Percentiles rank a stretch among this genome's conserved stretches.
These are phyloP conservation scores for Clusia tigrina DNA, from an alignment of 2,888 invertebrate genomes.

Conservation along the genomic window DNA sequence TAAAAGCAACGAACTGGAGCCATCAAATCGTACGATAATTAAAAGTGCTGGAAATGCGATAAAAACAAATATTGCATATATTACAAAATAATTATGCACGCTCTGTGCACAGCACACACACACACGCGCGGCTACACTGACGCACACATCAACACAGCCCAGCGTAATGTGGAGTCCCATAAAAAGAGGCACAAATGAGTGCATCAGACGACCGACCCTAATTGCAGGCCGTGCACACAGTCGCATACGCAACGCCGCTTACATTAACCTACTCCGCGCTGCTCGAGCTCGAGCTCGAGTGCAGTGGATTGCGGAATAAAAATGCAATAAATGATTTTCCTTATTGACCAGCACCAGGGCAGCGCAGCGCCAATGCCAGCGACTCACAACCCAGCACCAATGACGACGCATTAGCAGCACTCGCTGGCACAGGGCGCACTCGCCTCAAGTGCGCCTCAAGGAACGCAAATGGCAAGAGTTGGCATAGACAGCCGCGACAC, in stretches of 20 bases:
- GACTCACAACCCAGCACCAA: too few species aligned
- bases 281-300: too few species aligned
- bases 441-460: neutral
- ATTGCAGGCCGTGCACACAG: conserved; percentile 6
- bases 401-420: too few species aligned
- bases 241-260: too few species aligned
- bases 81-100: neutral
- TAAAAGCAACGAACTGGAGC: neutral
- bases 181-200: neutral
- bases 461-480: neutral
- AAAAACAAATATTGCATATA: neutral
- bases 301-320: too few species aligned
- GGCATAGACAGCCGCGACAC: neutral
- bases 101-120: conserved; percentile 1
- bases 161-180: neutral
- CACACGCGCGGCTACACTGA: neutral
- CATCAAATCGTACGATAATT: too few species aligned
- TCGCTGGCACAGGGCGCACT: neutral
- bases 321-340: conserved; percentile 8
- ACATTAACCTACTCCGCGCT: too few species aligned
- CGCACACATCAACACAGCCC: too few species aligned
- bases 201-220: conserved; percentile 2
- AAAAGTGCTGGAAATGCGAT: neutral
- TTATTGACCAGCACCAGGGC: conserved; percentile 7
- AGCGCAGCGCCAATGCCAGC: conserved; percentile 7